Evolutionary conservation across 2,113 vertebrate species (phyloP), one percentile per base, ranked within the genome.

Genomic region (Ranitomeya variabilis): DNA sequence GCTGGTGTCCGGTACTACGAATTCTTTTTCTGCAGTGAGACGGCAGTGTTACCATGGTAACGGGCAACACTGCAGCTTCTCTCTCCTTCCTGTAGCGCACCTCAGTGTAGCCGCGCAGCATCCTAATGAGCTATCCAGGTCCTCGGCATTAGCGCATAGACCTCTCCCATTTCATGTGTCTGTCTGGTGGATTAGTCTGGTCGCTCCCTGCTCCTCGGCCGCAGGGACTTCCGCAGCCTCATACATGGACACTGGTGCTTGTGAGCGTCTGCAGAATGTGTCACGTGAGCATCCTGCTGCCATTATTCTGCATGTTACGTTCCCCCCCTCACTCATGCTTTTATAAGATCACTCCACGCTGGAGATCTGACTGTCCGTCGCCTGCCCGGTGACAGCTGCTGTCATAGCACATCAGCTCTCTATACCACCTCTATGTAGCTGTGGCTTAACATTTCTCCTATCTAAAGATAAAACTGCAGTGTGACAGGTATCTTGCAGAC

Each of bases 31-130:
- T 23, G 77, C 52, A 80, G 77, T 55, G 52, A n/a, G 52, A 23
- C 2, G 77, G 21, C 21, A 54, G 16, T 80, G 77, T 23, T 80
- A 18, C 77, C 54, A 80, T 80, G 77, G 77, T 57, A 80, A 57
- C 77, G 11, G 2, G 26, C 76, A 21, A 7, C 76, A 31, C 76
- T 55, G 76, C 51, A 6, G 26, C 51, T 21, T 52, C 31, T 6
- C 76, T n/a, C 76, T 55, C 21, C 54, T 23, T 13, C 21, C 77
- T 13, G 12, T 23, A 55, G 13, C 18, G 21, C 74, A 77, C 77
- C 55, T 80, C 51, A 12, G 55, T 10, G 52, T 54, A 55, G 8
- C 55, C 19, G 37, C 19, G 21, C 76, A 55, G 76, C 76, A 79
- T 79, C 52, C 14, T 79, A 23, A 79, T 79, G 10, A 23, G 26